Evolutionary conservation across 2,888 invertebrate genomes (phyloP), one percentile per base, ranked within the genome.

Genomic region (Tillus elongatus): DNA sequence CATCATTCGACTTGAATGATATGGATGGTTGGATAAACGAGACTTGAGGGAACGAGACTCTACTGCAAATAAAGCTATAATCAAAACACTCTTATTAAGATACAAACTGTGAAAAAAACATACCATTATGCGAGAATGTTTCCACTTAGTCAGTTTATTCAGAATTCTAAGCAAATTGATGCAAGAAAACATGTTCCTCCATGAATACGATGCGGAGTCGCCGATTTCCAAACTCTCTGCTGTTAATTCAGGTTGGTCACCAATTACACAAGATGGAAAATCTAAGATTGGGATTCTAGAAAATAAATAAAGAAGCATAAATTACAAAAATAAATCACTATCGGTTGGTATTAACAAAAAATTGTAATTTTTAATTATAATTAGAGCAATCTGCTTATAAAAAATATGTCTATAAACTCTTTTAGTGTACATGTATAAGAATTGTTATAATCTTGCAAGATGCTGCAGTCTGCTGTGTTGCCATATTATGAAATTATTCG

Each of bases 61-160:
- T n/a, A n/a, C n/a, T n/a, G n/a, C n/a, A n/a, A n/a, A n/a, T n/a
- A n/a, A n/a, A n/a, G n/a, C n/a, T n/a, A n/a, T n/a, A 24, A 10
- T n/a, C 9, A 34, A 34, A 30, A 26, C 29, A 29, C 9, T 15
- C 3, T 29, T 6, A 8, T 11, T 9, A 19, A 15, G 10, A 28
- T n/a, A n/a, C 14, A 14, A 36, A 8, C 30, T 16, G 8, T 3
- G 8, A 8, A 30, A 30, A 30, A 39, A 15, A 14, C 40, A 55
- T 59, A 73, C 74, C 91, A 92, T 92, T 43, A 92, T 91, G 46
- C 98, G 78, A n/a, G 97, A 96, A 66, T 97, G 96, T 63, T 98
- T 98, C 92, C 97, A 96, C 67, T 99, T 99, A 28, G 96, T 97
- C 39, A 98, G 72, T 69, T 98, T 99, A 66, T 99, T 99, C 36